Base-by-base conservation (phyloP, 2,888 invertebrate species). In the Latrodectus elegans region DNA sequence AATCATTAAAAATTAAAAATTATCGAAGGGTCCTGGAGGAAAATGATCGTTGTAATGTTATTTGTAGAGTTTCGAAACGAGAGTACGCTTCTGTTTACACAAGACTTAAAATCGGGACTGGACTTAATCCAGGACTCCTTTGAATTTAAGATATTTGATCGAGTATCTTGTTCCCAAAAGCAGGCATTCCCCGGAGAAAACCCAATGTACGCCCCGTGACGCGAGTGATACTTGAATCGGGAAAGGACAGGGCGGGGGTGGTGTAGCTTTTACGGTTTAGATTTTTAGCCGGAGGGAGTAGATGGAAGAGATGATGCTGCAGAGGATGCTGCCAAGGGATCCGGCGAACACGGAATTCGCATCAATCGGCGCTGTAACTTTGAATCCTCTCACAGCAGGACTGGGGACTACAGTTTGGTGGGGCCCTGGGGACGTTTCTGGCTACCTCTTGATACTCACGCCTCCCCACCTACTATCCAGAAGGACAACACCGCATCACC, bases 291-390 rank as follows among this genome's bases (percentile, higher is more conserved):
- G 64, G 68, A 68, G 11, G 17, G 71, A n/a, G 70, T 4, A 12
- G 73, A 52, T 4, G 52, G 26, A 52, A 53, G 17, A 53, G 14
- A 38, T 49, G 60, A 22, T 60, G 67, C 49, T 68, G 67, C 38
- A 14, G 22, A 60, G 17, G 52, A 78, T n/a, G 75, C 14, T 67
- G 78, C 73, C 64, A 14, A 49, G 86, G 86, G 86, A 76, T 51
- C 38, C 22, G 14, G 52, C 38, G 64, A 65, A 86, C 86, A 86
- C 70, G 86, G 53, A 86, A 81, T 71, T 86, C 86, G 86, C 86
- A 86, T 86, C 86, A 86, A 86, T 86, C 65, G 80, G 65, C 14
- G 76, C 53, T 86, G 86, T 86, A 86, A 85, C 85, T 79, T 75
- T 68, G 78, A 68, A 79, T 67, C 11, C 79, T 12, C 71, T 60